phyloP scores from a whole-genome alignment of 2,888 invertebrate species.

The Ectemnius continuus region DNA sequence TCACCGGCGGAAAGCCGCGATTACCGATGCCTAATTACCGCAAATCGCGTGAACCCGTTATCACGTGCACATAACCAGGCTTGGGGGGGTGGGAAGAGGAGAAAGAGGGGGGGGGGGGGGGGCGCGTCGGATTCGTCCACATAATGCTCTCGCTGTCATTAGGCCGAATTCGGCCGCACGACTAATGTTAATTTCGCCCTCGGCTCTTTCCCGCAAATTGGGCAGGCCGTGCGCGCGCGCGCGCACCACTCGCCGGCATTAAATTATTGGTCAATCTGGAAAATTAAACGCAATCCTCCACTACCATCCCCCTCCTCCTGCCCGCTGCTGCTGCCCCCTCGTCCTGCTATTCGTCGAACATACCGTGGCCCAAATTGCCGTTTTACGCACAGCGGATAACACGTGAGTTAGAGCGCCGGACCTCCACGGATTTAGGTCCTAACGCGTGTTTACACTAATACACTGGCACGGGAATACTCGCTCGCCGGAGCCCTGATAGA shows the following conservation, averaged over 20 bases:
- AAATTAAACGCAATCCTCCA: conserved; percentile 40
- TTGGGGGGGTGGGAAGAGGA: background rate
- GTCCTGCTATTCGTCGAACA: background rate
- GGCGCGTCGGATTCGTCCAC: background rate
- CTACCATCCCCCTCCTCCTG: too few relatives aligned
- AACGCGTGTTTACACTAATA: too few relatives aligned
- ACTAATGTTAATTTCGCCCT: conserved; percentile 51
- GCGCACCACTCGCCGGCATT: conserved; percentile 31
- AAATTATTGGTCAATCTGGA: conserved; percentile 54
- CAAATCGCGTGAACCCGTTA: too few relatives aligned
- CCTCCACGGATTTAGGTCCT: too few relatives aligned
- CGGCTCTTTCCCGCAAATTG: conserved; percentile 42
- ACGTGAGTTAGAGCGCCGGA: too few relatives aligned
- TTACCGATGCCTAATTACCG: too few relatives aligned
- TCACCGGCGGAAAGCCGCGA: too few relatives aligned
- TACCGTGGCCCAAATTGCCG: too few relatives aligned
- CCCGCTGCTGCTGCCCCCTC: too few relatives aligned
- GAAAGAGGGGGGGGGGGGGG: background rate
- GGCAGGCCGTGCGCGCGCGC: conserved; percentile 22
- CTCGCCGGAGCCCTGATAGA: too few relatives aligned
- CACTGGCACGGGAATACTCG: too few relatives aligned
- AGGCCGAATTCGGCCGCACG: conserved; percentile 33
- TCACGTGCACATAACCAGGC: conserved; percentile 9
- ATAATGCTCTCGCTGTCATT: conserved; percentile 8
- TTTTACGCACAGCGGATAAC: too few relatives aligned